Evolutionary conservation across 2,888 invertebrate genomes (phyloP), one percentile per base, ranked within the genome.

Genomic region (Cosmia pyralina): DNA sequence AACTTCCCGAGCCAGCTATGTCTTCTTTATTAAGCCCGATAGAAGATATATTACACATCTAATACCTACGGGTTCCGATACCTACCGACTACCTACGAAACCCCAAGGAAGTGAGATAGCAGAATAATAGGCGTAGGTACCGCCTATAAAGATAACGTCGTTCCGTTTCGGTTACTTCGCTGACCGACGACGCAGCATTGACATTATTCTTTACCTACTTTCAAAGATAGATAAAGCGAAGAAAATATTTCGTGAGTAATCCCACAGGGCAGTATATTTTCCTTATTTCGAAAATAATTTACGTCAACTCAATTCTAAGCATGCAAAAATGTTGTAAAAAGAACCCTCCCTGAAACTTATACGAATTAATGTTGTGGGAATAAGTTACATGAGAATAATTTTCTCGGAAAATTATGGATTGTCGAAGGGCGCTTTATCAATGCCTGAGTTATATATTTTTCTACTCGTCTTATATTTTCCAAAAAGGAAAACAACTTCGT

Each of bases 351-450:
- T 64, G 77, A 81, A 87, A 86, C 81, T 88, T 88, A 77, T 81
- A 83, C 75, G 86, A 87, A 89, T 89, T 90, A 90, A 90, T 89
- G 83, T 81, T 87, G 86, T 83, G 82, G 82, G 82, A 86, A 87
- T 85, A 89, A 89, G 84, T 88, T 85, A 81, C 77, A 81, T 81
- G 85, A 77, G 87, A 88, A 89, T 90, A 90, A 90, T 91, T 90
- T 90, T 88, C 87, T 85, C 75, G 79, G 86, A 89, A 70, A 88
- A 90, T 92, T 93, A 91, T 91, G 89, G 87, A 91, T 92, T 87
- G 87, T 87, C 87, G 84, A 89, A 90, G 86, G 86, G 86, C 86
- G 83, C 89, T 93, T 90, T 90, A 93, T 92, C 92, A 93, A 91
- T 91, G 92, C 89, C 89, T 81, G 83, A 79, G 81, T 89, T 88